Conservation (phyloP, 2,113 vertebrate species). For the Isichthys henryi region DNA sequence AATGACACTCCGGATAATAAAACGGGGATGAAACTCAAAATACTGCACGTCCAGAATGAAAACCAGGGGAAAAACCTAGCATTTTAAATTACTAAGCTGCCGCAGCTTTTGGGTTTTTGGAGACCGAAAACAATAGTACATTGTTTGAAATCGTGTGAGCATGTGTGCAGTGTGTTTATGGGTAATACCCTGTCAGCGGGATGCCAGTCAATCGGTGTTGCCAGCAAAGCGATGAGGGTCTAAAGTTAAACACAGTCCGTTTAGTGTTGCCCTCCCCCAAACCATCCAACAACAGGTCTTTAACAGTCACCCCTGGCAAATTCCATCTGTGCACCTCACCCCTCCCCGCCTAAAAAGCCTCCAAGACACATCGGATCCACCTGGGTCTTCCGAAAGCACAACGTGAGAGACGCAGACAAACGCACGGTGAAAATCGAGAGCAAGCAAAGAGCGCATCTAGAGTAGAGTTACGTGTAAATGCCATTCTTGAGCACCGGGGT, state of each 20-base stretch:
- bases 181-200: constrained; percentile 13
- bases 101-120: neutral
- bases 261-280: neutral
- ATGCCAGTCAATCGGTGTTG: neutral
- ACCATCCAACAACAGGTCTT: neutral
- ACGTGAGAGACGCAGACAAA: neutral
- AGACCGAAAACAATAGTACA: neutral
- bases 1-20: neutral
- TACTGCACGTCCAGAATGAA: neutral
- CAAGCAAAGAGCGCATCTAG: neutral
- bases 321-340: neutral
- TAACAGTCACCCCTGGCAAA: neutral
- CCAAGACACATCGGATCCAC: neutral
- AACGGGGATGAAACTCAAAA: neutral
- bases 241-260: neutral
- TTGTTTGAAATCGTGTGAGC: neutral
- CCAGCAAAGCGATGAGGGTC: neutral
- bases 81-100: neutral
- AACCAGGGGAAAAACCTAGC: neutral
- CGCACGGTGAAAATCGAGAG: neutral
- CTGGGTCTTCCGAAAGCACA: neutral
- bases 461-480: neutral
- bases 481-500: neutral
- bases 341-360: neutral
- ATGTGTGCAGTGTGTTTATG: neutral